Evolutionary conservation across 53 echinoderm and acorn worm genomes (phyloP), one percentile per base, ranked within the genome.

Genomic region (Echinometra lucunter): DNA sequence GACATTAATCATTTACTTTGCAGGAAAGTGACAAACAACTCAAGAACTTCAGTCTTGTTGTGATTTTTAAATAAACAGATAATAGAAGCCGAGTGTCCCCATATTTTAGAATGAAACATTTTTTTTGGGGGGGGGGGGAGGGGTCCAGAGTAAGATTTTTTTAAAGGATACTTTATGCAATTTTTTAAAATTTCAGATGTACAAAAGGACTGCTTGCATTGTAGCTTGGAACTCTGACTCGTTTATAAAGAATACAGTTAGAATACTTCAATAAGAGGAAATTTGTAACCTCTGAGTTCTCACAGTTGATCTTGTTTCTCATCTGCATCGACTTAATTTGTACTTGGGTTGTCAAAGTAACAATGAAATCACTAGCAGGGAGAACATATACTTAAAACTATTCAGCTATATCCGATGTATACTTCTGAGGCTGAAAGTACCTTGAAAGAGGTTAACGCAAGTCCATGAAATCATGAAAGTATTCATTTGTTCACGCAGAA

Each of bases 1-100:
- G 28, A 17, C 19, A 49, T 28, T 4, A 85, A 85, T 25, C 1
- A 47, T 85, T 40, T 85, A n/a, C 12, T 49, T 81, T 85, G 49
- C 49, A 85, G 47, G 47, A 49, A 85, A 11, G 85, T 85, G 45
- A 49, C 53, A 47, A 85, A 85, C 85, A 85, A 85, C 85, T 85
- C 85, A 85, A 47, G 40, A 78, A 78, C 4, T 85, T 45, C 49
- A 47, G 45, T 49, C 49, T 45, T 47, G 47, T 47, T 49, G 42
- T 47, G 13, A 78, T 78, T 78, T 6, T 78, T 38, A 42, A 78
- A 42, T 78, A 19, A 72, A 5, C 19, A 6, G 38, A 18, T 72
- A 35, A 13, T 13, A 72, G 72, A 28, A 42, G 38, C 42, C 38
- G 21, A 63, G 21, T 78, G 35, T 15, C 42, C 78, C 21, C 42